A percentile compares a stretch with the other conserved stretches of the same genome.
Evolutionary conservation across 2,113 vertebrate species (phyloP).

Genomic region (Morone chrysops): DNA sequence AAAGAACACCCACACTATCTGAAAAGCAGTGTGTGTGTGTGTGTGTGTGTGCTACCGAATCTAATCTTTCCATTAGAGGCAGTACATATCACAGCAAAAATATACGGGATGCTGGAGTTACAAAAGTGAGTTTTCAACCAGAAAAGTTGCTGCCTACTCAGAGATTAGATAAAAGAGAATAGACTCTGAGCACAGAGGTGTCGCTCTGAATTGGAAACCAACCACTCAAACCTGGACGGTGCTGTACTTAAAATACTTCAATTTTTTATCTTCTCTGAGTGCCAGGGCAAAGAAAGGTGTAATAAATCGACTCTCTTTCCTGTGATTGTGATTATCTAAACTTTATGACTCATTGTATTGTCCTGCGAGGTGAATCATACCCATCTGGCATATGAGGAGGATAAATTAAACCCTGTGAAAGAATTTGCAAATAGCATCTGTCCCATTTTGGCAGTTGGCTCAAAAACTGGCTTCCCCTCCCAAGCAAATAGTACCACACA

Average conservation of each 20-base stretch:
- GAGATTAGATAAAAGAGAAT: conserved; percentile 63
- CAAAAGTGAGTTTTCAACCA: conserved; percentile 46
- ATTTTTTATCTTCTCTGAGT: background rate
- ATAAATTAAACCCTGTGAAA: conserved; percentile 27
- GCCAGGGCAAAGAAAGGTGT: conserved; percentile 3
- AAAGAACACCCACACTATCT: conserved; percentile 30
- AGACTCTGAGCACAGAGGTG: conserved; percentile 30
- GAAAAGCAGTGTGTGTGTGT: conserved; percentile 6
- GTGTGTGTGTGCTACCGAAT: background rate
- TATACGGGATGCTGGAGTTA: conserved; percentile 3
- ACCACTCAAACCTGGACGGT: conserved; percentile 33
- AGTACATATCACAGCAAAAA: conserved; percentile 19
- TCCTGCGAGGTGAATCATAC: conserved; percentile 14
- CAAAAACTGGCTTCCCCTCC: conserved; percentile 3
- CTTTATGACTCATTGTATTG: conserved; percentile 42
- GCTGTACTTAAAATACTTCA: conserved; percentile 33
- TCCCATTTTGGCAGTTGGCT: conserved; percentile 25
- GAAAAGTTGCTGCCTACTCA: conserved; percentile 49
- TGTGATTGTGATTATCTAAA: conserved; percentile 44
- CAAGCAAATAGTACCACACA: background rate
- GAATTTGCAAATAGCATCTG: conserved; percentile 31
- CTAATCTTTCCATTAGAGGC: conserved; percentile 39
- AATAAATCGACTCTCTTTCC: conserved; percentile 39
- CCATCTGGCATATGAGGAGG: conserved; percentile 31
- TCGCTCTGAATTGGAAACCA: conserved; percentile 26